Percentiles rank a stretch among this genome's conserved stretches.
Evolutionary conservation across 2,888 invertebrate species (phyloP).

Genomic region (Eledone cirrhosa): DNA sequence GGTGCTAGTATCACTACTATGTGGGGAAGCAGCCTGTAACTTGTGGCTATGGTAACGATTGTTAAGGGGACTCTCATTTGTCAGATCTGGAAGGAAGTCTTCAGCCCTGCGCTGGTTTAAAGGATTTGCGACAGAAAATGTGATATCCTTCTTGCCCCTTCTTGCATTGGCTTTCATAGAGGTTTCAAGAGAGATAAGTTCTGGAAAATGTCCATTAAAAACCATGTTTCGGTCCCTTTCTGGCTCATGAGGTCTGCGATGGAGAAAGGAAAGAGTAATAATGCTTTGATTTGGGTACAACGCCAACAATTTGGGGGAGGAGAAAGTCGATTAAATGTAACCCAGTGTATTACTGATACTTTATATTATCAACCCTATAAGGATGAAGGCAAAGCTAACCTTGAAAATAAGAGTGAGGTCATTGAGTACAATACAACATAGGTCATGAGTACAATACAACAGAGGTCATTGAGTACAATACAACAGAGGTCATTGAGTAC

Average conservation of each 20-base stretch:
- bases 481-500: no score
- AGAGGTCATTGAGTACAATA: no score
- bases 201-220: constrained; percentile 53
- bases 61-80: constrained; percentile 62
- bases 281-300: no score
- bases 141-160: constrained; percentile 39
- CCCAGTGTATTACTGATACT: no score
- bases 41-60: constrained; percentile 59
- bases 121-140: constrained; percentile 58
- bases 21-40: constrained; percentile 40
- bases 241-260: constrained; percentile 64
- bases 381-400: no score
- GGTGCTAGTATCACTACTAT: constrained; percentile 45
- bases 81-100: constrained; percentile 53
- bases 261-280: constrained; percentile 22
- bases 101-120: constrained; percentile 58
- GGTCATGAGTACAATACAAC: no score
- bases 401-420: no score
- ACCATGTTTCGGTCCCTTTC: constrained; percentile 59
- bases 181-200: constrained; percentile 48
- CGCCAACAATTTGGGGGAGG: no score
- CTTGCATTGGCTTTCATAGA: constrained; percentile 35
- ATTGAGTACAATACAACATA: no score
- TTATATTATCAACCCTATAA: no score
- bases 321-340: no score